Percentiles rank a stretch among this genome's conserved stretches.
Evolutionary conservation across 2,113 vertebrate species (phyloP).

Genomic region (Meriones unguiculatus): DNA sequence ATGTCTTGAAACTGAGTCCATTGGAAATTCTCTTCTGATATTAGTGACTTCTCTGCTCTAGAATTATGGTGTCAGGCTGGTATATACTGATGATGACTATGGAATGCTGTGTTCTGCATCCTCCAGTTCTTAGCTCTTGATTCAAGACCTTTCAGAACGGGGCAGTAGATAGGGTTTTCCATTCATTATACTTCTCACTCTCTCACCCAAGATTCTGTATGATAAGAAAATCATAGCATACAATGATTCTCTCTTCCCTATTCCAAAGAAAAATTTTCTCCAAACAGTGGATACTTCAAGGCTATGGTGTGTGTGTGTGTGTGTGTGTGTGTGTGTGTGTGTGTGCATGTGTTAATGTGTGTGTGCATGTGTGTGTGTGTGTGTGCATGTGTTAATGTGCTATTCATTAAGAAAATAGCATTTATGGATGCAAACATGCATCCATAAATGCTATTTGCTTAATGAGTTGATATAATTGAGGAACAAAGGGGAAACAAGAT

Average conservation of each 20-base stretch:
- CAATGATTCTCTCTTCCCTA: background rate
- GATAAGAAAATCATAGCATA: slow-evolving; percentile 44
- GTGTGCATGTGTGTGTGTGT: background rate
- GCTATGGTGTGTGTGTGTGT: background rate
- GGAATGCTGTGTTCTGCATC: background rate
- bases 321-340: background rate
- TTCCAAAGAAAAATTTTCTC: slow-evolving; percentile 12
- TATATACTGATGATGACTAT: background rate
- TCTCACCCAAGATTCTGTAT: background rate
- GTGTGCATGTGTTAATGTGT: background rate
- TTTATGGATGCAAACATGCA: too few species aligned
- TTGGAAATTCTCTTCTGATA: background rate
- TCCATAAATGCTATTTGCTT: slow-evolving; percentile 1
- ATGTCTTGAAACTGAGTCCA: background rate
- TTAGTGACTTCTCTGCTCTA: background rate
- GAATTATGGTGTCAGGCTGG: background rate
- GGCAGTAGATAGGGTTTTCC: background rate
- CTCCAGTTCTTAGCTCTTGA: background rate
- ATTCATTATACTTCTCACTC: background rate
- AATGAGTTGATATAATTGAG: background rate
- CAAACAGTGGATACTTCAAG: slow-evolving; percentile 33
- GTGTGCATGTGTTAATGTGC: too few species aligned
- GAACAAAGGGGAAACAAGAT: background rate
- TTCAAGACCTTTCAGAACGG: background rate
- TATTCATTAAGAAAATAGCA: too few species aligned